Percentiles rank a stretch among this genome's conserved stretches.
These are phyloP conservation scores for Triplophysa bombifrons DNA, from an alignment of 2,797 vertebrate genomes.

Conservation along the genomic window DNA sequence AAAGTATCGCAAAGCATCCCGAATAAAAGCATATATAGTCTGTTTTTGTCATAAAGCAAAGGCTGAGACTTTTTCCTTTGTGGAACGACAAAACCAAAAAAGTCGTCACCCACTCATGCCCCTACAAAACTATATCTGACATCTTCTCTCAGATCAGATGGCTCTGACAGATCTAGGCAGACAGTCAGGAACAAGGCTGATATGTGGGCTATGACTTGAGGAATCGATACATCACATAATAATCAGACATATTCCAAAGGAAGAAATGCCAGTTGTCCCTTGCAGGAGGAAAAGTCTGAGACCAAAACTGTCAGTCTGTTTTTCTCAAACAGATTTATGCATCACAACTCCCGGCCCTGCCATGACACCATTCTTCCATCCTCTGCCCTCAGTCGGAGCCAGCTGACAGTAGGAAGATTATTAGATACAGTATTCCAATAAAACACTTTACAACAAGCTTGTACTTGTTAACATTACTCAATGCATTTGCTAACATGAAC, in stretches of 20 bases:
- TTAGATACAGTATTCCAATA: not conserved
- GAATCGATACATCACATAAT: slow-evolving; percentile 16
- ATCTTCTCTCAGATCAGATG: slow-evolving; percentile 26
- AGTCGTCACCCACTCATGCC: slow-evolving; percentile 2
- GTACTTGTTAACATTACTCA: too few species aligned
- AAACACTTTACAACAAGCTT: too few species aligned
- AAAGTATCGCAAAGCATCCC: not conserved
- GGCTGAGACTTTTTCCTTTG: not conserved
- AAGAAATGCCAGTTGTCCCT: slow-evolving; percentile 15
- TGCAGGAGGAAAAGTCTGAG: slow-evolving; percentile 15
- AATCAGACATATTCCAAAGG: slow-evolving; percentile 14
- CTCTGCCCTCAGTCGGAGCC: not conserved
- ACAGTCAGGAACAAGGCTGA: slow-evolving; percentile 11
- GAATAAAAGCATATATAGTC: not conserved
- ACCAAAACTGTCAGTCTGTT: slow-evolving; percentile 10
- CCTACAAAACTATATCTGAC: slow-evolving; percentile 38
- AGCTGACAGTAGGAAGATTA: not conserved
- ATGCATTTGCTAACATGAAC: too few species aligned
- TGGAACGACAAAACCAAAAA: not conserved
- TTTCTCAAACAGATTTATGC: slow-evolving; percentile 6
- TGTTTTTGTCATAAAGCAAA: not conserved
- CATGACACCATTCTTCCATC: not conserved
- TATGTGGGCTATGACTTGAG: slow-evolving; percentile 4
- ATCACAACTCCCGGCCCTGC: not conserved
- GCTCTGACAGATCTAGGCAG: slow-evolving; percentile 19